Conservation (phyloP, 92 coral and sea anemone genomes). For the Zoanthus sociatus region DNA sequence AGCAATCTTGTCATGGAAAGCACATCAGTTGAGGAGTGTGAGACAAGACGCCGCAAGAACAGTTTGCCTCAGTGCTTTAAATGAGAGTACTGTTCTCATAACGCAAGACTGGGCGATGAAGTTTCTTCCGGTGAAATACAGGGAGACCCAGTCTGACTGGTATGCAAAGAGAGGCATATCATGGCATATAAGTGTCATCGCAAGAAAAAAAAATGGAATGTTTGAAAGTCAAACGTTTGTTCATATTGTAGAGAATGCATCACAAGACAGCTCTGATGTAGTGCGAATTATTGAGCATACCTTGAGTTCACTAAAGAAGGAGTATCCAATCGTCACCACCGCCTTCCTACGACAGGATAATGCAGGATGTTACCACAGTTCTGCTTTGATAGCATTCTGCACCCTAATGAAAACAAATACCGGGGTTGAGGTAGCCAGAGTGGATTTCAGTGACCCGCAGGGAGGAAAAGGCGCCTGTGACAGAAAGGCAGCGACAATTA, state of each 20-base stretch:
- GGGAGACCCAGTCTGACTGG: conserved; percentile 54
- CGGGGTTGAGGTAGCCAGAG: conserved; percentile 30
- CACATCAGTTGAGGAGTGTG: conserved; percentile 49
- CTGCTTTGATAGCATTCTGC: conserved; percentile 33
- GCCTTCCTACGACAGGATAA: conserved; percentile 35
- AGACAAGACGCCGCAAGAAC: conserved; percentile 31
- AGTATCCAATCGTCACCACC: conserved; percentile 33
- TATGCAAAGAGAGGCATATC: conserved; percentile 58
- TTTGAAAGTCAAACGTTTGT: conserved; percentile 46
- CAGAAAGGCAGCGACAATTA: conserved; percentile 54
- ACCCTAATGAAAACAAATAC: conserved; percentile 14
- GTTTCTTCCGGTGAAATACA: conserved; percentile 46
- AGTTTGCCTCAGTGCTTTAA: not conserved
- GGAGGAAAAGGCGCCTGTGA: conserved; percentile 53
- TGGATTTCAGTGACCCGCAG: conserved; percentile 61
- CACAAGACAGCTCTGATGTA: conserved; percentile 41
- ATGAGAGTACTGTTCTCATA: conserved; percentile 48
- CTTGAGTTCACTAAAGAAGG: conserved; percentile 41
- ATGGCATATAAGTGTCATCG: conserved; percentile 51
- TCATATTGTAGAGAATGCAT: conserved; percentile 38
- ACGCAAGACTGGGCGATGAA: conserved; percentile 52
- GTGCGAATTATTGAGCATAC: conserved; percentile 49
- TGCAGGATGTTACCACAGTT: conserved; percentile 56
- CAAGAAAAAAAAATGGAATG: conserved; percentile 17
- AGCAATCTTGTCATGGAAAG: conserved; percentile 49